Conservation (phyloP, 2,888 invertebrate genomes). For the Neoascia interrupta region DNA sequence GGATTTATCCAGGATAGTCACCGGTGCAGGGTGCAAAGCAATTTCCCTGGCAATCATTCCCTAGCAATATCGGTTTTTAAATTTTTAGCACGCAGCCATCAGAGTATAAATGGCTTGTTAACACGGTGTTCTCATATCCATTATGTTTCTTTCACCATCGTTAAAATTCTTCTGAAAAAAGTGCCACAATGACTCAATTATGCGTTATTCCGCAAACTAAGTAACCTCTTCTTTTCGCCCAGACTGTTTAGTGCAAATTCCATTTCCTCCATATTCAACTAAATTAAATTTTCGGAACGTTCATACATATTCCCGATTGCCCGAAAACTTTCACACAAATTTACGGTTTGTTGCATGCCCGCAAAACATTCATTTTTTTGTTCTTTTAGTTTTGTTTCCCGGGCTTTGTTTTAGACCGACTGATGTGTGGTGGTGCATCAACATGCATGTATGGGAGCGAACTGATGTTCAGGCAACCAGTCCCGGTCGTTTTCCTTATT, state of each 20-base stretch:
- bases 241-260: conserved; percentile 17
- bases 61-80: too few relatives aligned
- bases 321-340: conserved; percentile 62
- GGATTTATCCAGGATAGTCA: too few relatives aligned
- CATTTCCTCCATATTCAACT: conserved; percentile 28
- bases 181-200: too few relatives aligned
- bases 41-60: too few relatives aligned
- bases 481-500: neutral
- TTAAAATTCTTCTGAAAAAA: too few relatives aligned
- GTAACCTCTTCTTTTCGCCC: neutral
- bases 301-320: conserved; percentile 59
- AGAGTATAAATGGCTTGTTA: too few relatives aligned
- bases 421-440: conserved; percentile 24
- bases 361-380: conserved; percentile 31
- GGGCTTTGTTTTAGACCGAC: conserved; percentile 21
- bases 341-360: conserved; percentile 56
- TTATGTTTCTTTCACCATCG: too few relatives aligned
- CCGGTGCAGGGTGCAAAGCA: too few relatives aligned
- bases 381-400: conserved; percentile 9
- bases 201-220: too few relatives aligned
- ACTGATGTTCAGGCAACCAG: neutral
- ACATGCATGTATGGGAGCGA: too few relatives aligned
- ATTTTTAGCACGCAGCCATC: too few relatives aligned
- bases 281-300: conserved; percentile 59
- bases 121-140: too few relatives aligned